Evolutionary conservation across 2,888 invertebrate species (phyloP), one percentile per base, ranked within the genome.

Genomic region (Acanthosepion pharaonis): DNA sequence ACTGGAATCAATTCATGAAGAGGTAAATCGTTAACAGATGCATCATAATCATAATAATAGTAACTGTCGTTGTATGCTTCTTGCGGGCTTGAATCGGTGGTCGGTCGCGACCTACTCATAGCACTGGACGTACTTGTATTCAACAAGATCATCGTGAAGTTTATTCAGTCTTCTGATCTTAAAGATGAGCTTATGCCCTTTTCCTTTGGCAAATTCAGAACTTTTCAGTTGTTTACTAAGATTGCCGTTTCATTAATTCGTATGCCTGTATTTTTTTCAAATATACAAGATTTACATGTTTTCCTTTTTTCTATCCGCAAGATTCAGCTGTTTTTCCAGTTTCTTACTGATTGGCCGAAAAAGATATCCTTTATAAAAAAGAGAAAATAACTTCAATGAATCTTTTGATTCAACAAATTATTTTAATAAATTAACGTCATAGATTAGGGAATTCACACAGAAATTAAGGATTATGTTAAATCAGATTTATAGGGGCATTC

Each of bases 1-100:
- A 98, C 98, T 0, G 98, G 98, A 55, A 97, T 97, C 95, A 98
- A 96, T 97, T 98, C 98, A 23, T 97, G 96, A 98, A 98, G 98
- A 95, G 98, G 97, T 96, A 98, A 91, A 94, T 49, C 94, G 53
- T 94, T 94, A 78, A 95, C 64, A 91, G 95, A 97, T 94, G 97
- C 98, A 94, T 97, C 97, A 95, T 97, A 96, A 96, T 98, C 98
- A 96, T 98, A 98, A 95, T 98, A 97, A 95, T 96, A 96, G 49
- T 95, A 92, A 49, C 33, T 92, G 25, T 94, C 42, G 53, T 94
- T 94, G 33, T 53, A n/a, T 49, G 28, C 28, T 11, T 93, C 93
- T 49, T 53, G 49, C 28, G 28, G n/a, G 28, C 20, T 48, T 25
- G 93, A 5, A n/a, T 93, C 93, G 2, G 53, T 93, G 28, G n/a